Conservation (phyloP, 2,113 vertebrate species). For the Gymnogyps californianus region DNA sequence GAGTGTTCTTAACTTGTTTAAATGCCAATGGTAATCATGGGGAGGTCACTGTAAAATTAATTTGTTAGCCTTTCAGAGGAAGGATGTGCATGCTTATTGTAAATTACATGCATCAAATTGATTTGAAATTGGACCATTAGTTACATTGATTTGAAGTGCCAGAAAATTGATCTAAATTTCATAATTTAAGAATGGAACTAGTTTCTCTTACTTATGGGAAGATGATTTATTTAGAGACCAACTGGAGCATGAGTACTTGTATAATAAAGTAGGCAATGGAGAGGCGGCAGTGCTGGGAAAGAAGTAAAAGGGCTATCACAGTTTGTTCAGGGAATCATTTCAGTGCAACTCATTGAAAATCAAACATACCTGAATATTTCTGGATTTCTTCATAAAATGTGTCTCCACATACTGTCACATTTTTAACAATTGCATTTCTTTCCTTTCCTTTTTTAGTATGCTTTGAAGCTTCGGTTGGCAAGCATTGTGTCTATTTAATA, state of each 20-base stretch:
- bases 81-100: slow-evolving; percentile 22
- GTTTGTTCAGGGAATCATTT: not conserved
- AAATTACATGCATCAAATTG: slow-evolving; percentile 62
- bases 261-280: slow-evolving; percentile 37
- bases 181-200: slow-evolving; percentile 56
- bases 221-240: slow-evolving; percentile 61
- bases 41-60: slow-evolving; percentile 10
- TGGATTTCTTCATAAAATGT: not conserved
- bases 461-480: not conserved
- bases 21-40: not conserved
- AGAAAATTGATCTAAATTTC: slow-evolving; percentile 67
- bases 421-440: not conserved
- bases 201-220: slow-evolving; percentile 30
- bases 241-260: slow-evolving; percentile 11
- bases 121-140: slow-evolving; percentile 62
- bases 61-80: slow-evolving; percentile 44
- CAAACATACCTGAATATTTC: not conserved
- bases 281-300: not conserved
- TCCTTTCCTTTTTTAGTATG: not conserved
- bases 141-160: slow-evolving; percentile 62
- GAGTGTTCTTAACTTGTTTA: not conserved
- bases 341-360: not conserved
- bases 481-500: not conserved
- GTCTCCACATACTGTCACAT: not conserved
- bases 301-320: not conserved